phyloP scores from a whole-genome alignment of 1,140 invertebrate genomes.

The Apis laboriosa region DNA sequence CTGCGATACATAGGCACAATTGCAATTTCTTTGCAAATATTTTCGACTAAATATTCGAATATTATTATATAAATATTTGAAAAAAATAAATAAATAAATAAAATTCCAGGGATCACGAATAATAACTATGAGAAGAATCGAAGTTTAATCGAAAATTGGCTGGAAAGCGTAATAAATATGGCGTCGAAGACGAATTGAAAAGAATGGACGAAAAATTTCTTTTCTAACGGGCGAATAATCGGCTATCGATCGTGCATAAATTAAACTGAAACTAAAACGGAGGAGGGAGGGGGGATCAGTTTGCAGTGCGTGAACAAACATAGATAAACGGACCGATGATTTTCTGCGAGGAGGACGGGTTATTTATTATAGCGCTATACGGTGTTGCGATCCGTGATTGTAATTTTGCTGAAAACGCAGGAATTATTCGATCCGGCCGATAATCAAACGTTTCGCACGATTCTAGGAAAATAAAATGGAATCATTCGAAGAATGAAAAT shows the following conservation, averaged over 20 bases:
- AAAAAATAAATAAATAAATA: too few species aligned
- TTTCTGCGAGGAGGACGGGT: constrained; percentile 22
- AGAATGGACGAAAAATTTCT: constrained; percentile 22
- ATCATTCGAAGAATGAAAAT: neutral
- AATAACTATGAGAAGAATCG: neutral
- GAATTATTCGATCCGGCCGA: neutral
- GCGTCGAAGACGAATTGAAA: neutral
- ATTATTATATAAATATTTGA: too few species aligned
- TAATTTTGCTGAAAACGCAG: constrained; percentile 23
- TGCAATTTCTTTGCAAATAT: neutral
- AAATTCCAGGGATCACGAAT: too few species aligned
- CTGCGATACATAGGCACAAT: neutral
- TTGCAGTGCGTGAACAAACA: constrained; percentile 42
- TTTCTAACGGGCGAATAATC: neutral
- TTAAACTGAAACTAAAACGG: constrained; percentile 21
- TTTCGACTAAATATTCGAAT: neutral
- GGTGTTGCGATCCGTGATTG: constrained; percentile 10
- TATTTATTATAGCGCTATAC: constrained; percentile 16
- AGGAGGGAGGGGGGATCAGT: neutral
- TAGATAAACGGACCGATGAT: constrained; percentile 45
- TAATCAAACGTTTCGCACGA: neutral
- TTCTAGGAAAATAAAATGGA: neutral
- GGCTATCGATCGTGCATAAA: constrained; percentile 48
- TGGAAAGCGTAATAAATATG: neutral
- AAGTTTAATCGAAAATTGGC: neutral